A percentile compares a stretch with the other conserved stretches of the same genome.
These are phyloP conservation scores for Cryptotermes secundus DNA, from an alignment of 1,140 invertebrate genomes.

Conservation along the genomic window DNA sequence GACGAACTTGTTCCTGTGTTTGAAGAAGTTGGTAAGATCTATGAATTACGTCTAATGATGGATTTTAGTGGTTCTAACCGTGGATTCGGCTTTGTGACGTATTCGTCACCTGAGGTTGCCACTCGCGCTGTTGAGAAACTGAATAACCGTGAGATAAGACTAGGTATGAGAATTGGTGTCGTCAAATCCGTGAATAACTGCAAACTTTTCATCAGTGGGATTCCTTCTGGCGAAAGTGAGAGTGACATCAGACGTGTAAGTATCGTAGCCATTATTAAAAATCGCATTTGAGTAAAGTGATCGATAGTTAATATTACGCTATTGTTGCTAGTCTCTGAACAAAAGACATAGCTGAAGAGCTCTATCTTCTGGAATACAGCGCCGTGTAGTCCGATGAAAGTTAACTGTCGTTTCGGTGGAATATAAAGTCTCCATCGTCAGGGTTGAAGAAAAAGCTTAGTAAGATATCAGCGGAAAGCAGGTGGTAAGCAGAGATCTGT, in stretches of 20 bases:
- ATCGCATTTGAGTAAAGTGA: too few relatives aligned
- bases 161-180: conserved; percentile 67
- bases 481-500: too few relatives aligned
- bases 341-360: too few relatives aligned
- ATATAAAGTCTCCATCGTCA: too few relatives aligned
- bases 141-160: conserved; percentile 69
- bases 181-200: conserved; percentile 82
- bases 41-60: conserved; percentile 79
- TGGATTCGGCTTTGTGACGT: conserved; percentile 81
- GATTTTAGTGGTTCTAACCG: conserved; percentile 78
- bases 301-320: too few relatives aligned
- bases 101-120: conserved; percentile 61
- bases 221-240: conserved; percentile 51
- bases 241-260: conserved; percentile 18
- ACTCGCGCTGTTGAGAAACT: conserved; percentile 61
- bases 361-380: too few relatives aligned
- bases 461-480: too few relatives aligned
- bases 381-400: too few relatives aligned
- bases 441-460: too few relatives aligned
- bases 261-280: background rate
- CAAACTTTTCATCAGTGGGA: conserved; percentile 78
- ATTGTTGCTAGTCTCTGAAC: too few relatives aligned
- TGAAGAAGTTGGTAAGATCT: conserved; percentile 59
- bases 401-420: too few relatives aligned
- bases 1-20: conserved; percentile 79